Base-by-base conservation (phyloP, 1,140 invertebrate species). In the Tribolium madens region DNA sequence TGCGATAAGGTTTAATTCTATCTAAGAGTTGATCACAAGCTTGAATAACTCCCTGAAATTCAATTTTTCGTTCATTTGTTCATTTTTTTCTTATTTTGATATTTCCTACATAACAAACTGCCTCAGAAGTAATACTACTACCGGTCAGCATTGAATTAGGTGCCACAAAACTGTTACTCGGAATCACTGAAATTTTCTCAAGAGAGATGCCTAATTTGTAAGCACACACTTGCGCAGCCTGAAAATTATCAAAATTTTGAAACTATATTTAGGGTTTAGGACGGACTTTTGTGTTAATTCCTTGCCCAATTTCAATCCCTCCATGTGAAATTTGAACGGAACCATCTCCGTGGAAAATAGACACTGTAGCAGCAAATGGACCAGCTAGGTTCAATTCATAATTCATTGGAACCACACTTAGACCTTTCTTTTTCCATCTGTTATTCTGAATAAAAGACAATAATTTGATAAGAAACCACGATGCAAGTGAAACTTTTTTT, bases 271-370 rank as follows among this genome's bases (percentile, higher is more conserved):
- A 48, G 3, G 14, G 18, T 9, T 3, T 52, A 5, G 10, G 6
- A 46, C 50, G 14, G 3, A 31, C 84, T 79, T 88, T 88, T 1
- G 90, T 91, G 78, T 91, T 94, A 50, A 96, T 90, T 1, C 95
- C 95, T 88, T 96, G 95, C n/a, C 95, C 95, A 86, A 93, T 93
- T 89, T 97, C 95, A 48, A 95, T 90, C 21, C 93, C 94, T 52
- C 91, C 93, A 82, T 95, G 93, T n/a, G 89, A 88, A 47, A 96
- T 87, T 0, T 90, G 87, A 0, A 96, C 93, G 0, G 92, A 92
- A 9, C 94, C 94, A 87, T 96, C 95, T 0, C 86, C 85, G 36
- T 92, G 91, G 84, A 91, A 94, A 72, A 96, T 89, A 1, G 92
- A 90, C 1, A 96, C 88, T 12, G 91, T 86, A 0, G 89, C 89